Conservation (phyloP, 2,888 invertebrate species). For the Ectemnius lituratus region DNA sequence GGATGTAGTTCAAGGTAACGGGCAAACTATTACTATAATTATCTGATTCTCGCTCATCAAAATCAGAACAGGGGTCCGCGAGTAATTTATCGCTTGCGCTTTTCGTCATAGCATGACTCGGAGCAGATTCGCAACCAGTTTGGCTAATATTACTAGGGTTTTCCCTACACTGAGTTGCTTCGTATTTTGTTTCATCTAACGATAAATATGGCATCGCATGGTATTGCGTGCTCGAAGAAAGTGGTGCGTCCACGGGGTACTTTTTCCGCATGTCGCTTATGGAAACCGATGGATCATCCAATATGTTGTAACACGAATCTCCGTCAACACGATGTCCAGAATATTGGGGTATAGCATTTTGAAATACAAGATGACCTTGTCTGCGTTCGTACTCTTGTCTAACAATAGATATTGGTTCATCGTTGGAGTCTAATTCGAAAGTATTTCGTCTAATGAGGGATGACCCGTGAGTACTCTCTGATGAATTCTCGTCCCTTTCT, state of each 20-base stretch:
- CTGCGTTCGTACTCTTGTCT: slow-evolving; percentile 81
- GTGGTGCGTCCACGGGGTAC: slow-evolving; percentile 37
- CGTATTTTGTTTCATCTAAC: slow-evolving; percentile 39
- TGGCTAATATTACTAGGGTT: slow-evolving; percentile 26
- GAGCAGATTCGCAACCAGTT: slow-evolving; percentile 12
- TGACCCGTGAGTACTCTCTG: slow-evolving; percentile 60
- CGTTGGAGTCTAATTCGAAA: slow-evolving; percentile 78
- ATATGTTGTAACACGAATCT: slow-evolving; percentile 64
- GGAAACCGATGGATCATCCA: slow-evolving; percentile 40
- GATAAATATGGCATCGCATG: slow-evolving; percentile 43
- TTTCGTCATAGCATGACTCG: slow-evolving; percentile 57
- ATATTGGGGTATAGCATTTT: slow-evolving; percentile 82
- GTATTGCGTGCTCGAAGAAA: slow-evolving; percentile 39
- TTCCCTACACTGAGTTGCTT: slow-evolving; percentile 27
- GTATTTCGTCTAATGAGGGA: slow-evolving; percentile 77
- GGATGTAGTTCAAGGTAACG: slow-evolving; percentile 59
- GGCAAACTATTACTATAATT: slow-evolving; percentile 72
- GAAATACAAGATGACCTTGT: slow-evolving; percentile 81
- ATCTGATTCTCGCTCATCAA: slow-evolving; percentile 54
- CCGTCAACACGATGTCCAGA: slow-evolving; percentile 80
- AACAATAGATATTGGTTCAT: slow-evolving; percentile 75
- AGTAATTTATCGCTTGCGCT: slow-evolving; percentile 69
- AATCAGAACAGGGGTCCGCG: slow-evolving; percentile 47
- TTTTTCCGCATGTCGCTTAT: slow-evolving; percentile 35
- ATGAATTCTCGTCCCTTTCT: slow-evolving; percentile 10